phyloP scores from a whole-genome alignment of 2,113 vertebrate genomes.

The Phylloscopus trochiloides region DNA sequence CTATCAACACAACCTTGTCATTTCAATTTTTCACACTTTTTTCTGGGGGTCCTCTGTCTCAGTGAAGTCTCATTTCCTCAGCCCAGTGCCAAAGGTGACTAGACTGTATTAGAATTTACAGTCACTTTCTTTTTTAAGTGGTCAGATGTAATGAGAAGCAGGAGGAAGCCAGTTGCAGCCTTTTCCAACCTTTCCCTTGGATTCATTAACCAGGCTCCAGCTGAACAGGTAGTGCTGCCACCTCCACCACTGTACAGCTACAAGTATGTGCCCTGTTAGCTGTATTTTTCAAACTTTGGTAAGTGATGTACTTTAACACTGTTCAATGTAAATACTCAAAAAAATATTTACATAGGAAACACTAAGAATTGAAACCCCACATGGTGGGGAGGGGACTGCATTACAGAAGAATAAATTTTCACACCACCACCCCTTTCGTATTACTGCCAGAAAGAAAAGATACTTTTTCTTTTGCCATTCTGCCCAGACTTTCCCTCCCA shows the following conservation, averaged over 20 bases:
- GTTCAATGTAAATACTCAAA: background rate
- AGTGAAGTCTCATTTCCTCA: conserved; percentile 30
- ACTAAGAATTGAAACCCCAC: background rate
- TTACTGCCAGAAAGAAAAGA: background rate
- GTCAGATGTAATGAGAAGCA: background rate
- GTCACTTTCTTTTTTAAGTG: background rate
- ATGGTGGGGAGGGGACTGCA: rapidly evolving
- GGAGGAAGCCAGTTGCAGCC: background rate
- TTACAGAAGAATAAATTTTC: background rate
- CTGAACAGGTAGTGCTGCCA: background rate
- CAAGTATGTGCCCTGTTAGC: background rate
- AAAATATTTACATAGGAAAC: background rate
- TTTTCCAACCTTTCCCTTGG: background rate
- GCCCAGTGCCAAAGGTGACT: conserved; percentile 23
- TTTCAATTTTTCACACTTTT: conserved; percentile 71
- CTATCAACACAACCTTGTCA: conserved; percentile 64
- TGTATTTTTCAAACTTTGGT: background rate
- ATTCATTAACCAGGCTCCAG: background rate
- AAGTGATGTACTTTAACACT: background rate
- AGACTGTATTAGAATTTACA: conserved; percentile 3
- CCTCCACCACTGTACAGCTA: background rate
- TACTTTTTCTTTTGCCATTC: background rate
- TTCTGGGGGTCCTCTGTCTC: conserved; percentile 40
- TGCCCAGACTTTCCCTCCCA: background rate
- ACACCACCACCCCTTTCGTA: background rate